A percentile compares a stretch with the other conserved stretches of the same genome.
Conservation (phyloP, 2,888 invertebrate genomes). For the Rhorus exstirpatorius region DNA sequence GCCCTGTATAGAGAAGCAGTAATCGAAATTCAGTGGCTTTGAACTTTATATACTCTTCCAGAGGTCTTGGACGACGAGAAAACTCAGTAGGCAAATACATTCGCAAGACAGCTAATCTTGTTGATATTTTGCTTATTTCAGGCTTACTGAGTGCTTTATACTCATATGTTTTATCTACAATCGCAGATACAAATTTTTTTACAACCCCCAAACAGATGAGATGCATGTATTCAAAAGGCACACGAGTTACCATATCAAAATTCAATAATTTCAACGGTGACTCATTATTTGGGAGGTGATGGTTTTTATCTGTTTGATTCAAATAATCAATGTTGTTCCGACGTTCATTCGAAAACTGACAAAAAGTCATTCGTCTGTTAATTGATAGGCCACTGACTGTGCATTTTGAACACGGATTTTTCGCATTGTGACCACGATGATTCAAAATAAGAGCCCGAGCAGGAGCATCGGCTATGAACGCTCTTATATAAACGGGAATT, state of each 20-base stretch:
- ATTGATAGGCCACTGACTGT: conserved; percentile 3
- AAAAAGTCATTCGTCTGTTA: conserved; percentile 12
- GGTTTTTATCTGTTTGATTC: conserved; percentile 4
- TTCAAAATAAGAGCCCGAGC: conserved; percentile 64
- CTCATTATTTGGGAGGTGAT: conserved; percentile 14
- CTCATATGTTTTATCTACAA: conserved; percentile 53
- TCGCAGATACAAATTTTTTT: conserved; percentile 54
- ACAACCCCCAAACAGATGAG: conserved; percentile 50
- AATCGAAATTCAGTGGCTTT: conserved; percentile 74
- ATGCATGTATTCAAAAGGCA: conserved; percentile 66
- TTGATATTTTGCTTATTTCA: conserved; percentile 50
- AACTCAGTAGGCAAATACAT: conserved; percentile 72
- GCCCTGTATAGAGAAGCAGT: conserved; percentile 73
- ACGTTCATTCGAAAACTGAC: conserved; percentile 6
- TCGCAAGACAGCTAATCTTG: conserved; percentile 45
- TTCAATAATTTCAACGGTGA: conserved; percentile 14
- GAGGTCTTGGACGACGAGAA: conserved; percentile 68
- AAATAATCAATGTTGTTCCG: conserved; percentile 24
- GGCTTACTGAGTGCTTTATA: conserved; percentile 26
- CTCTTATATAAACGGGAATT: conserved; percentile 40
- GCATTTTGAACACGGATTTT: conserved; percentile 63
- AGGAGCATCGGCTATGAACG: conserved; percentile 70
- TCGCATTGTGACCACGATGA: conserved; percentile 52
- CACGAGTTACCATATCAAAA: conserved; percentile 53
- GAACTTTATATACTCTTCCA: conserved; percentile 63